phyloP scores from a whole-genome alignment of 2,888 invertebrate species.

The Coronaproctus castanopsis region DNA sequence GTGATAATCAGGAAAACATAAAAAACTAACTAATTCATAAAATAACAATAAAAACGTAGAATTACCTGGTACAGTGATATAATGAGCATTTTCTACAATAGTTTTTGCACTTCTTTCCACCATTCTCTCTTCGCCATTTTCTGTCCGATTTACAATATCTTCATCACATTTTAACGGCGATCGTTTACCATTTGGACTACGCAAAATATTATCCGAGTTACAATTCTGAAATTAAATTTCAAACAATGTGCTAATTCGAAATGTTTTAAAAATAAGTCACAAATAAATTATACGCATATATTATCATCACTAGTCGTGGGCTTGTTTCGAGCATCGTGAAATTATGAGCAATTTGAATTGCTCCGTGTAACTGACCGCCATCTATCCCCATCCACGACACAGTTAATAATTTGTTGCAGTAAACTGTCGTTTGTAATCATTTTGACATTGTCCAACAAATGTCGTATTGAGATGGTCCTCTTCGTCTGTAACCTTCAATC shows the following conservation, averaged over 20 bases:
- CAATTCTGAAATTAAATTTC: background rate
- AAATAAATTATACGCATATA: background rate
- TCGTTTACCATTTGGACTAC: background rate
- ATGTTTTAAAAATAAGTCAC: background rate
- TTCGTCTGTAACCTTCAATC: no score
- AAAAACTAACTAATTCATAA: background rate
- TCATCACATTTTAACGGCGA: slow-evolving; percentile 10
- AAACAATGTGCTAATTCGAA: background rate
- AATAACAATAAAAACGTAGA: background rate
- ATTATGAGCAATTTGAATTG: no score
- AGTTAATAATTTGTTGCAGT: no score
- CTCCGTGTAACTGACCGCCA: no score
- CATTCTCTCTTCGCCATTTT: slow-evolving; percentile 12
- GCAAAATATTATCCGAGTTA: background rate
- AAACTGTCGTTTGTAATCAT: no score
- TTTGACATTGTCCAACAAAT: no score
- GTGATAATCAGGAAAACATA: no score
- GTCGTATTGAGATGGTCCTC: no score
- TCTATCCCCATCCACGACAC: no score
- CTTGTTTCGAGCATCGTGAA: no score
- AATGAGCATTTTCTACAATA: slow-evolving; percentile 16
- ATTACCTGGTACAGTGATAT: slow-evolving; percentile 13
- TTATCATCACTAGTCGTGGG: no score
- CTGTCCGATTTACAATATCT: slow-evolving; percentile 13
- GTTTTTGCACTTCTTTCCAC: slow-evolving; percentile 14